Evolutionary conservation across 1,140 invertebrate genomes (phyloP), one percentile per base, ranked within the genome.

Genomic region (Ceratosolen fusciceps): DNA sequence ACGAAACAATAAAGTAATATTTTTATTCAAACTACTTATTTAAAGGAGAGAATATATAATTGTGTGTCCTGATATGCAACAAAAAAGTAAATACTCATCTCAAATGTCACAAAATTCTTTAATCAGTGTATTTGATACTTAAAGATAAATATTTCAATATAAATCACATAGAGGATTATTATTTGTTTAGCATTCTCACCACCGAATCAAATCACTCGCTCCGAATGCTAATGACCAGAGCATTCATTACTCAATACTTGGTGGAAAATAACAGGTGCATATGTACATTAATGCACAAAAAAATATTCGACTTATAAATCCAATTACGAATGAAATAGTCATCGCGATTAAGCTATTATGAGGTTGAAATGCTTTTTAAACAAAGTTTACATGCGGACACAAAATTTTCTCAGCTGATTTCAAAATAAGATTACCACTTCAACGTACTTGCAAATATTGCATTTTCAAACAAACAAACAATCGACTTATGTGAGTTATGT

Each of bases 381-480:
- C 24, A 29, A 75, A 43, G 10, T 65, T 75, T 19, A 29, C 62
- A 65, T 37, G 9, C 52, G 2, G n/a, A 21, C 47, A 54, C 2
- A 52, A 31, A 47, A 47, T 37, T 52, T 65, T 29, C 49, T n/a
- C n/a, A n/a, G n/a, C n/a, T n/a, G n/a, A n/a, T n/a, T 65, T 65
- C 34, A 67, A 75, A 21, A 75, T 75, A 26, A 21, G 49, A 14
- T 10, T 14, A 5, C 39, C 56, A 34, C 47, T 21, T 72, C 52
- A 39, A 52, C 31, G 9, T 43, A 43, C 26, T 26, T 16, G 12
- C 24, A 39, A 4, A 9, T 37, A 26, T 74, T 24, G 26, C 52
- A 9, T 65, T 75, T 75, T 43, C 24, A 52, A 75, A 75, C 43
- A 47, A 9, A n/a, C n/a, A n/a, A n/a, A n/a, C n/a, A n/a, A n/a